Percentiles rank a stretch among this genome's conserved stretches.
phyloP scores from a whole-genome alignment of 1,140 invertebrate species.

The Lutraria rhynchaena region DNA sequence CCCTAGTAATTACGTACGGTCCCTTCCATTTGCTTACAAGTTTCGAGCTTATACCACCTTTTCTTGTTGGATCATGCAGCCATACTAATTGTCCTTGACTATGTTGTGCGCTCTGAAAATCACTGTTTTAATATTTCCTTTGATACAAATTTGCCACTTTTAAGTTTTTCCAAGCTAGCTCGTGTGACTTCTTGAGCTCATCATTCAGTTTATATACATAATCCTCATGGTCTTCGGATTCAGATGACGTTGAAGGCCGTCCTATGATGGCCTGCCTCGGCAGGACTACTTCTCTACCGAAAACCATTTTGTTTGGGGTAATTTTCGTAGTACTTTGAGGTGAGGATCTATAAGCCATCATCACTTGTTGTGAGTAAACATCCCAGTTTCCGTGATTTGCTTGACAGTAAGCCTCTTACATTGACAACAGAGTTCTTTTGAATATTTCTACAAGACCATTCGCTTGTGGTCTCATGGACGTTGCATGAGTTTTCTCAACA shows the following conservation, averaged over 20 bases:
- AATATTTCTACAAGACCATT: constrained; percentile 20
- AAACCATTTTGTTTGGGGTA: constrained; percentile 14
- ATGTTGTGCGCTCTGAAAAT: no score
- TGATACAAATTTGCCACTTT: no score
- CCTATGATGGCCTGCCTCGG: background rate
- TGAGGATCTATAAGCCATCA: constrained; percentile 26
- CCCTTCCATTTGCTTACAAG: constrained; percentile 18
- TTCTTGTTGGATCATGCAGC: no score
- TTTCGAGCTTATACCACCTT: constrained; percentile 9
- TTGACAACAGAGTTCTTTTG: constrained; percentile 8
- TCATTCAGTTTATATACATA: no score
- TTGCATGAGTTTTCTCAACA: constrained; percentile 31
- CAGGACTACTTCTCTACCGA: background rate
- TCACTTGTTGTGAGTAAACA: background rate
- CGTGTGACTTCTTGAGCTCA: no score
- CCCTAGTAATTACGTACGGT: background rate
- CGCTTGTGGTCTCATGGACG: background rate
- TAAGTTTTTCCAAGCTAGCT: no score
- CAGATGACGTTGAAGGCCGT: background rate
- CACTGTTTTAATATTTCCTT: no score
- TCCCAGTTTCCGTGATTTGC: background rate
- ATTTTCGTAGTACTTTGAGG: background rate
- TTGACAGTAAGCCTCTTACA: background rate
- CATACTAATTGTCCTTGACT: no score
- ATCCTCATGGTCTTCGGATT: no score